Percentiles rank a stretch among this genome's conserved stretches.
These are phyloP conservation scores for Lophotriccus pileatus DNA, from an alignment of 2,797 vertebrate genomes.

Conservation along the genomic window DNA sequence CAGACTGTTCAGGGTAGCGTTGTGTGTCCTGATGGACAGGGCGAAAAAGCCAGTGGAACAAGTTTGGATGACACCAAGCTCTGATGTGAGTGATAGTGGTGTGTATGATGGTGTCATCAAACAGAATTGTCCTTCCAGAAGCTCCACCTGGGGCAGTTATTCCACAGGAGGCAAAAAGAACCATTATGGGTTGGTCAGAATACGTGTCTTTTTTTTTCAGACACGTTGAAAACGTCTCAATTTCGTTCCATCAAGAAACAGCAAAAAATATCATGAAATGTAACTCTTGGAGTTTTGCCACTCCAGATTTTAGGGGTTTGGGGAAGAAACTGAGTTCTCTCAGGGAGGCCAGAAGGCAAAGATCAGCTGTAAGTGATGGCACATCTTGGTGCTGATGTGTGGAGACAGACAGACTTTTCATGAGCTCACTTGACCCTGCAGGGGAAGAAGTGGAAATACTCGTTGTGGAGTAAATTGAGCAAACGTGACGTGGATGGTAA, in stretches of 20 bases:
- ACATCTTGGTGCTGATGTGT: slow-evolving; percentile 29
- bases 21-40: background rate
- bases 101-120: background rate
- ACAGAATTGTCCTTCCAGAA: background rate
- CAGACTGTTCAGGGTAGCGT: background rate
- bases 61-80: background rate
- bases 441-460: slow-evolving; percentile 64
- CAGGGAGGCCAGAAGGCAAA: slow-evolving; percentile 25
- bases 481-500: slow-evolving; percentile 55
- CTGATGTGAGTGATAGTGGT: background rate
- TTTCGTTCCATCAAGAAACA: background rate
- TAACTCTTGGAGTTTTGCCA: background rate
- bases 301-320: background rate
- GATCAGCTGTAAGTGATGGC: slow-evolving; percentile 16
- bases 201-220: background rate
- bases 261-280: background rate
- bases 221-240: background rate
- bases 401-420: slow-evolving; percentile 49
- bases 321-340: background rate
- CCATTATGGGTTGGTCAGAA: background rate
- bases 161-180: background rate
- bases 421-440: slow-evolving; percentile 61
- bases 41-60: slow-evolving; percentile 35
- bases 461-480: slow-evolving; percentile 66
- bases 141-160: background rate